phyloP scores from a whole-genome alignment of 1,140 invertebrate genomes.

The Eriocheir sinensis region DNA sequence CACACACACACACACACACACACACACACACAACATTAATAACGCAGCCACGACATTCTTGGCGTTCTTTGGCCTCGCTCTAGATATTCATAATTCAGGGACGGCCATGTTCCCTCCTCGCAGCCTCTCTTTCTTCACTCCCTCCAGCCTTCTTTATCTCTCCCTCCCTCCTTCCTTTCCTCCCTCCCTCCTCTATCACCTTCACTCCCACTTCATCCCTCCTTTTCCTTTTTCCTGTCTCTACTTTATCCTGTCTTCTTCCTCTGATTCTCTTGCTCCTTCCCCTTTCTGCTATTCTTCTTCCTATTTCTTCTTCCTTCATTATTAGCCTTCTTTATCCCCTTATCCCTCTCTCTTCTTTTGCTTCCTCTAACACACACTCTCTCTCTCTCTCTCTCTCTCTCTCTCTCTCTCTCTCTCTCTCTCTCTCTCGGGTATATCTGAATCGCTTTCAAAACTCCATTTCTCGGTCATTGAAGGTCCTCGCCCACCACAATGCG shows the following conservation, averaged over 20 bases:
- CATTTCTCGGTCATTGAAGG: neutral
- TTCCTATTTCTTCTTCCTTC: no score
- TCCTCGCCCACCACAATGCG: neutral
- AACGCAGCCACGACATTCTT: neutral
- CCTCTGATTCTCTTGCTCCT: no score
- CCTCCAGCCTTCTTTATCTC: conserved; percentile 12
- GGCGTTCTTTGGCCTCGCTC: neutral
- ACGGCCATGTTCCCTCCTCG: neutral
- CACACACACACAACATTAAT: neutral
- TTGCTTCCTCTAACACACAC: no score
- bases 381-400: neutral
- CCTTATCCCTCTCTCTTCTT: no score
- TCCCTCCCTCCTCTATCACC: neutral
- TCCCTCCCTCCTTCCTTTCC: neutral
- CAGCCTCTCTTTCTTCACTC: neutral
- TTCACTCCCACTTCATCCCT: neutral
- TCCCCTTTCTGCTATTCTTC: no score
- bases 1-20: conserved; percentile 30
- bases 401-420: neutral
- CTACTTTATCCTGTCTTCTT: no score
- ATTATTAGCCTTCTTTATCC: no score
- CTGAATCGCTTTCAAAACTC: neutral
- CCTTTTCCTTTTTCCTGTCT: no score
- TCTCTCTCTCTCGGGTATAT: neutral
- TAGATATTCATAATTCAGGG: neutral